A percentile compares a stretch with the other conserved stretches of the same genome.
These are phyloP conservation scores for Cryptus viduatorius DNA, from an alignment of 2,888 invertebrate species.

Conservation along the genomic window DNA sequence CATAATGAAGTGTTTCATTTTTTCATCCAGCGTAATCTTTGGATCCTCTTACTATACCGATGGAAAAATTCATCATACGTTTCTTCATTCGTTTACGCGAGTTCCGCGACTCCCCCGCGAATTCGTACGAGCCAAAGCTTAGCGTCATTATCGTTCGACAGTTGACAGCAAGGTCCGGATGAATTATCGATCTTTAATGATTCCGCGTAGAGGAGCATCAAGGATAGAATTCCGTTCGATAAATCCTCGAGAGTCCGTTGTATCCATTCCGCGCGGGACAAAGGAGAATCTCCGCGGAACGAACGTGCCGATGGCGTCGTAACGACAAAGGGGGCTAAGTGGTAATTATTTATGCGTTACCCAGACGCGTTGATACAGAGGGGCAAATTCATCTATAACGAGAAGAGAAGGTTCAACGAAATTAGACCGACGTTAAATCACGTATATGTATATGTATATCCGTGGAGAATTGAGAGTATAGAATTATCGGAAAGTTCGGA, in stretches of 20 bases:
- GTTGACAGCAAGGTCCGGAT: constrained; percentile 52
- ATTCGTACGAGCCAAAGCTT: neutral
- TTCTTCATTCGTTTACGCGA: too few species aligned
- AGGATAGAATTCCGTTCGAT: constrained; percentile 75
- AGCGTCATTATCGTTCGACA: constrained; percentile 27
- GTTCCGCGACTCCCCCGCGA: neutral
- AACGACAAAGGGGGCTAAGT: constrained; percentile 80
- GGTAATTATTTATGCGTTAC: constrained; percentile 83
- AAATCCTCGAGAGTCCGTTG: constrained; percentile 77
- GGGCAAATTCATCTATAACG: neutral
- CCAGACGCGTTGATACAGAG: constrained; percentile 39
- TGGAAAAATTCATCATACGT: too few species aligned
- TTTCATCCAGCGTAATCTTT: too few species aligned
- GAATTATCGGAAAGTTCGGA: constrained; percentile 1
- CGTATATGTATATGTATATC: constrained; percentile 2
- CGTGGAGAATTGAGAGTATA: constrained; percentile 53
- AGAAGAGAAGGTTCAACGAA: constrained; percentile 70
- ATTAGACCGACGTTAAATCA: constrained; percentile 80
- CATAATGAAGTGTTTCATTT: too few species aligned
- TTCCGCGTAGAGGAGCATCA: constrained; percentile 65
- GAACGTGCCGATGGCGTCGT: constrained; percentile 71
- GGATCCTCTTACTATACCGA: too few species aligned
- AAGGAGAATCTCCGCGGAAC: constrained; percentile 72
- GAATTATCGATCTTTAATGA: constrained; percentile 82
- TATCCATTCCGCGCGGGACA: constrained; percentile 74